phyloP scores from a whole-genome alignment of 1,140 invertebrate species.

The Tetranychus cinnabarinus region DNA sequence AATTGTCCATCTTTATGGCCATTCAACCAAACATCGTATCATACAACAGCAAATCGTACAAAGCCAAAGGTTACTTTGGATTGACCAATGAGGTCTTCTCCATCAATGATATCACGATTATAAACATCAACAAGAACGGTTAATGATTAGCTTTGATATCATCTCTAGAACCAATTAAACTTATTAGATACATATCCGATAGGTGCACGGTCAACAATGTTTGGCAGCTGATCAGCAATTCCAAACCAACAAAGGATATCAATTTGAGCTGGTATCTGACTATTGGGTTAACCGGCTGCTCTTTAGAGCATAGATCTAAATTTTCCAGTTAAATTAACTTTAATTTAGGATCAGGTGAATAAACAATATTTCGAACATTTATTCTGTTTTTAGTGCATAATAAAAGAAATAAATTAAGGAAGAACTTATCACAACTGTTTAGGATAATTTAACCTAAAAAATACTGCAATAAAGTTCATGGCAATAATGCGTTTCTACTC shows the following conservation, averaged over 20 bases:
- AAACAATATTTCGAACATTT: no score
- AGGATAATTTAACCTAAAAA: no score
- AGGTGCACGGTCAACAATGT: not conserved
- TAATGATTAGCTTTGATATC: conserved; percentile 50
- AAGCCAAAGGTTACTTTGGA: conserved; percentile 36
- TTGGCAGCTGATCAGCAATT: not conserved
- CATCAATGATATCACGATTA: conserved; percentile 58
- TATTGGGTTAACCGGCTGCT: conserved; percentile 24
- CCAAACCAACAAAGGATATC: not conserved
- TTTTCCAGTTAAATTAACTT: conserved; percentile 49
- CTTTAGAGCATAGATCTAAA: conserved; percentile 56
- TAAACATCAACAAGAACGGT: conserved; percentile 65
- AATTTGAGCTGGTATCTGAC: not conserved
- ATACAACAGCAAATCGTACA: conserved; percentile 45
- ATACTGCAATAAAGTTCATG: no score
- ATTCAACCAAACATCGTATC: conserved; percentile 54
- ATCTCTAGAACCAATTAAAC: conserved; percentile 48
- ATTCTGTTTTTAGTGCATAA: no score
- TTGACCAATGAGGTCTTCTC: no score
- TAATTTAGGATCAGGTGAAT: conserved; percentile 50
- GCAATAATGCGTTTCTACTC: no score
- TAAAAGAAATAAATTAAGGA: no score
- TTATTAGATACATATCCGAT: conserved; percentile 17
- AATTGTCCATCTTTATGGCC: conserved; percentile 55
- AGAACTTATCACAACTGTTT: no score